Evolutionary conservation across 2,888 invertebrate genomes (phyloP).

Genomic region (Tortrix viridana): DNA sequence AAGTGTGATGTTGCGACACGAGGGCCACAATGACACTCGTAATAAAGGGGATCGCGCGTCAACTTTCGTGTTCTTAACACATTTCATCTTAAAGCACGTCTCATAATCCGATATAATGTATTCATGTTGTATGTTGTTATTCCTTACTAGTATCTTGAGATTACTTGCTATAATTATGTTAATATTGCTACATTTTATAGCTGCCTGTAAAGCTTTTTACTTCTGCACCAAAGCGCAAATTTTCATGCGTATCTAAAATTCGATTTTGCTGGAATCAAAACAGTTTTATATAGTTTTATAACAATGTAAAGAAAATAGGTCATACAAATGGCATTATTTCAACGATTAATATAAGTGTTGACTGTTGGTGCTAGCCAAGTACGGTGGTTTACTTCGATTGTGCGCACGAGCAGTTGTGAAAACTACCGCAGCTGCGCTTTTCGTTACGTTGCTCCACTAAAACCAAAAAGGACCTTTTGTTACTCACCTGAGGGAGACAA

Average conservation of each 20-base stretch:
- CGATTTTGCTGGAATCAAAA: no score
- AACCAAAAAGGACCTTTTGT: no score
- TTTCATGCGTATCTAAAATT: no score
- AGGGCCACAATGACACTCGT: constrained; percentile 28
- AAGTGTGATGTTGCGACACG: constrained; percentile 72
- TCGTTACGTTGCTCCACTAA: constrained; percentile 15
- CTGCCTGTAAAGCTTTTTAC: no score
- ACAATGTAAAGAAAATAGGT: constrained; percentile 10
- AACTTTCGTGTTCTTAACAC: constrained; percentile 2
- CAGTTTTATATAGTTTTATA: neutral
- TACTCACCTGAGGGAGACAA: no score
- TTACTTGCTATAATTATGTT: no score
- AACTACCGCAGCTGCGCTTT: constrained; percentile 47
- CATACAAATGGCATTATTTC: constrained; percentile 36
- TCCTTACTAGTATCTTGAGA: no score
- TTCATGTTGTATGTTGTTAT: no score
- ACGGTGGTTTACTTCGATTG: constrained; percentile 43
- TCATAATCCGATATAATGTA: no score
- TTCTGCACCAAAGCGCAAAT: no score
- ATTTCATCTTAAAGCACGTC: neutral
- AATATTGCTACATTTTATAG: no score
- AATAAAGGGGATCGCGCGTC: constrained; percentile 18
- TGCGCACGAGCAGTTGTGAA: constrained; percentile 42
- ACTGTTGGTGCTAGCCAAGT: constrained; percentile 40
- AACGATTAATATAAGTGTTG: constrained; percentile 39